Percentiles rank a stretch among this genome's conserved stretches.
Conservation (phyloP, 2,888 invertebrate genomes). For the Drosophila maculinotata region DNA sequence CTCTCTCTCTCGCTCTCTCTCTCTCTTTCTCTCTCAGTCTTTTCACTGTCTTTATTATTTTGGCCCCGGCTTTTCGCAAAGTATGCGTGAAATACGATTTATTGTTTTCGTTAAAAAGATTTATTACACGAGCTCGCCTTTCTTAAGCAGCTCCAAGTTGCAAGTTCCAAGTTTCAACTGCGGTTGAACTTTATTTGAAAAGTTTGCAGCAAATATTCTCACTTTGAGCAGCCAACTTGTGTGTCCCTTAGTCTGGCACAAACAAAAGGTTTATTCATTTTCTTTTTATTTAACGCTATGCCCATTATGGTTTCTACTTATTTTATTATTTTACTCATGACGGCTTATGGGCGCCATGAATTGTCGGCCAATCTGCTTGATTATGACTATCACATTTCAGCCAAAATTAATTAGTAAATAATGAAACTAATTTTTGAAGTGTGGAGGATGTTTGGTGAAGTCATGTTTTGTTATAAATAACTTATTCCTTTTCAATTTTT, state of each 20-base stretch:
- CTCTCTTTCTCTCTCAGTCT: constrained; percentile 14
- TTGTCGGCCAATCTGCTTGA: neutral
- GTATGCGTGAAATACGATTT: constrained; percentile 78
- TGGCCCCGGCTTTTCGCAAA: constrained; percentile 60
- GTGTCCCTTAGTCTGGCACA: constrained; percentile 12
- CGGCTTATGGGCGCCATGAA: constrained; percentile 5
- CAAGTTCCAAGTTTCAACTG: constrained; percentile 34
- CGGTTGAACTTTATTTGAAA: constrained; percentile 71
- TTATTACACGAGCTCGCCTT: constrained; percentile 60
- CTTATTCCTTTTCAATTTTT: no score
- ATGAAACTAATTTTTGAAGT: no score
- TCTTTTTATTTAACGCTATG: constrained; percentile 9
- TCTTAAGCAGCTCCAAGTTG: constrained; percentile 17
- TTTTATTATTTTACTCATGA: constrained; percentile 3
- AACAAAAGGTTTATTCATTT: constrained; percentile 29
- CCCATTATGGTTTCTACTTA: constrained; percentile 18
- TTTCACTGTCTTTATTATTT: constrained; percentile 51
- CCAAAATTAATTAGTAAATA: no score
- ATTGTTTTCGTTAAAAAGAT: constrained; percentile 79
- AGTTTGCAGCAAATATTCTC: constrained; percentile 58
- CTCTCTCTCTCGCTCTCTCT: constrained; percentile 15
- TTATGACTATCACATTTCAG: no score
- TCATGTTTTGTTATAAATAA: no score
- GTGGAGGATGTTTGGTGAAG: no score
- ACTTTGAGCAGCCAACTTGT: constrained; percentile 20